Conservation (phyloP, 2,888 invertebrate species). For the Limenitis camilla region DNA sequence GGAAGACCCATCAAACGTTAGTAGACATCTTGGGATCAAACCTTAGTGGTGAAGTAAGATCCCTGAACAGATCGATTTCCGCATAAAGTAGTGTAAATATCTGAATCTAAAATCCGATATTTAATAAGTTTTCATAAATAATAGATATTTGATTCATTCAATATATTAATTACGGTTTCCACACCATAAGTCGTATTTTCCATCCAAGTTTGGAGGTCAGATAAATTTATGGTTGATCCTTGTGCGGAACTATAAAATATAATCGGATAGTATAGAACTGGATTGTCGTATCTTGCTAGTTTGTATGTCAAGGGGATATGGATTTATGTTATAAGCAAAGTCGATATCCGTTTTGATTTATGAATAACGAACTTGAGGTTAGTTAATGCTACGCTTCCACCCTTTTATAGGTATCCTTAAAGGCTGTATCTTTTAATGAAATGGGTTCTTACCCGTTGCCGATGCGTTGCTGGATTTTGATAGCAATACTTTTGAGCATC, state of each 20-base stretch:
- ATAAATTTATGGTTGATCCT: conserved; percentile 18
- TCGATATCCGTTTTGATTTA: neutral
- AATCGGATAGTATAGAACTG: conserved; percentile 2
- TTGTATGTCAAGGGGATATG: neutral
- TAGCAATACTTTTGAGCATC: no score
- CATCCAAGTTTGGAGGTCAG: conserved; percentile 25
- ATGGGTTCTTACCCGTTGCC: no score
- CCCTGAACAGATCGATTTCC: no score
- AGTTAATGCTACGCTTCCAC: no score
- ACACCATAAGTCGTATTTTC: conserved; percentile 24
- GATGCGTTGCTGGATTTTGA: no score
- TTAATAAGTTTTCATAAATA: no score
- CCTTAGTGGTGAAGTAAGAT: no score
- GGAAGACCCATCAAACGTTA: conserved; percentile 24
- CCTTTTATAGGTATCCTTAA: no score
- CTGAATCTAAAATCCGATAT: no score
- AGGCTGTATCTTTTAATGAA: no score
- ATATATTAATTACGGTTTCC: conserved; percentile 26
- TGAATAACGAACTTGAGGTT: no score
- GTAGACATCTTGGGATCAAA: conserved; percentile 44
- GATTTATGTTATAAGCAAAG: neutral
- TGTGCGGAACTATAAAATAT: conserved; percentile 2
- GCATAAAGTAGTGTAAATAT: no score
- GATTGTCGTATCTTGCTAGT: neutral
- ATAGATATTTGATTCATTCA: neutral